These are phyloP conservation scores for Cygnus atratus DNA, from an alignment of 2,113 vertebrate genomes.

Conservation along the genomic window DNA sequence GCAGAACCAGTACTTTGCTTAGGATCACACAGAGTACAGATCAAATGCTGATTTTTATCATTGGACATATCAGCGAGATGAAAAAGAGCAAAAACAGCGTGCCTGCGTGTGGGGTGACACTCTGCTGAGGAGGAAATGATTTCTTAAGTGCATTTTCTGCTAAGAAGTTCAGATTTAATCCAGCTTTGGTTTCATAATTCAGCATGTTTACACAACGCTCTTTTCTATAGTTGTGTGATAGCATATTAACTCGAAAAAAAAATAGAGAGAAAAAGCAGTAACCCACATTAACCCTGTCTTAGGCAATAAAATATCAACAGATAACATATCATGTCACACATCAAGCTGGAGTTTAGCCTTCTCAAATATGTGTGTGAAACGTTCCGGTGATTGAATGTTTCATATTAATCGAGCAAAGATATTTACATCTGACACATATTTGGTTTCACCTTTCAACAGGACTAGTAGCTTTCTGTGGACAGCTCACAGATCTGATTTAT, in stretches of 20 bases:
- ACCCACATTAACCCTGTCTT: background rate
- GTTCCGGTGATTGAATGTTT: background rate
- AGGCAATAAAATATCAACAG: background rate
- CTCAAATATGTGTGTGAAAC: background rate
- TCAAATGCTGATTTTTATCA: background rate
- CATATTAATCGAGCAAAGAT: background rate
- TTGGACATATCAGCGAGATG: background rate
- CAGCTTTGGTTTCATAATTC: background rate
- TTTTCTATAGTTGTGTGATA: background rate
- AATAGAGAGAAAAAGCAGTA: background rate
- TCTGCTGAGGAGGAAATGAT: background rate
- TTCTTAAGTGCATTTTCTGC: background rate
- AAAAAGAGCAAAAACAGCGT: background rate
- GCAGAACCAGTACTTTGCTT: background rate
- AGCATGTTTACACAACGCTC: background rate
- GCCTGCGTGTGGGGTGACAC: background rate
- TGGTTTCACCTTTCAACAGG: background rate
- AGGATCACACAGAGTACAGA: fast-evolving
- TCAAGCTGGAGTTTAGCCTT: background rate
- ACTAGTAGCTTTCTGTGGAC: background rate
- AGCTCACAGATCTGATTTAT: background rate
- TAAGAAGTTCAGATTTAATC: background rate
- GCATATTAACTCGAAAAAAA: background rate
- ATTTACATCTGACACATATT: background rate
- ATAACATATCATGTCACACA: background rate